phyloP scores from a whole-genome alignment of 2,888 invertebrate species.

The Metellina segmentata region DNA sequence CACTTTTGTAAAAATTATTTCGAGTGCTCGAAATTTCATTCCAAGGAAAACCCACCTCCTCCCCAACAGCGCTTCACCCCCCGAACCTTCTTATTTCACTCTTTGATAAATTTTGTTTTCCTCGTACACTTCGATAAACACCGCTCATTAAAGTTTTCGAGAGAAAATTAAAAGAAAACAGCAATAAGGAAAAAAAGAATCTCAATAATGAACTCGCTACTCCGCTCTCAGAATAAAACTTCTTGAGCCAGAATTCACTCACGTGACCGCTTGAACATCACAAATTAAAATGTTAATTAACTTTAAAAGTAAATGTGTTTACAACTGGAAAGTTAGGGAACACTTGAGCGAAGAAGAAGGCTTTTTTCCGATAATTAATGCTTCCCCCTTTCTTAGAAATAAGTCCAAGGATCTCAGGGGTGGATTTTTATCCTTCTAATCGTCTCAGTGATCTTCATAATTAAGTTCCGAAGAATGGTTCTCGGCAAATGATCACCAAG shows the following conservation, averaged over 20 bases:
- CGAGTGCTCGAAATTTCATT: constrained; percentile 1
- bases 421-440: constrained; percentile 21
- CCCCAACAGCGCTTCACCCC: background rate
- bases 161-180: background rate
- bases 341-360: background rate
- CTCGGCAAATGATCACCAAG: background rate
- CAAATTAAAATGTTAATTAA: constrained; percentile 51
- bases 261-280: constrained; percentile 8
- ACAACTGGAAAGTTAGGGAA: constrained; percentile 40
- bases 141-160: background rate
- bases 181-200: background rate
- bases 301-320: constrained; percentile 44
- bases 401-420: background rate
- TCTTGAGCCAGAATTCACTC: background rate
- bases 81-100: background rate
- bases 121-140: constrained; percentile 23
- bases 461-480: constrained; percentile 34
- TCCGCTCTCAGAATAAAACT: background rate
- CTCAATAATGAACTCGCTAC: background rate
- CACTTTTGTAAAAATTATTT: background rate
- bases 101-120: constrained; percentile 10
- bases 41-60: background rate
- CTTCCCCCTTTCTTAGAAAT: constrained; percentile 22
- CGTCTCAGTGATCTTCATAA: constrained; percentile 40
- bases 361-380: constrained; percentile 44